These are phyloP conservation scores for rabbit (Oryctolagus cuniculus) DNA, from an alignment of 2,113 vertebrate species.

Conservation along the genomic window mOryCun1.1 NC_091441.1:17157501-17158000, in stretches of 20 bases:
- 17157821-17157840: slow-evolving; percentile 86
- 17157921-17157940: slow-evolving; percentile 81
- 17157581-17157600: slow-evolving; percentile 35
- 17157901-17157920: slow-evolving; percentile 86
- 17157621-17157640: not conserved
- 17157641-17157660: slow-evolving; percentile 25
- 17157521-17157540: not conserved
- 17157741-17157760: slow-evolving; percentile 77
- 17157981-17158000: not conserved
- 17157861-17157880: slow-evolving; percentile 83
- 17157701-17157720: slow-evolving; percentile 76
- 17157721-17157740: slow-evolving; percentile 76
- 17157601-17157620: not conserved
- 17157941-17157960: slow-evolving; percentile 83
- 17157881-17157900: slow-evolving; percentile 84
- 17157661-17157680: slow-evolving; percentile 61
- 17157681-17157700: slow-evolving; percentile 56
- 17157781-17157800: slow-evolving; percentile 85
- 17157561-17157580: not conserved
- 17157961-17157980: slow-evolving; percentile 79
- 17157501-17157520: not conserved
- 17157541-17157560: not conserved
- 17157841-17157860: slow-evolving; percentile 85
- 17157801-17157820: slow-evolving; percentile 87
- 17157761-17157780: slow-evolving; percentile 84